phyloP scores from a whole-genome alignment of 2,113 vertebrate genomes.

The Proteles cristata region DNA sequence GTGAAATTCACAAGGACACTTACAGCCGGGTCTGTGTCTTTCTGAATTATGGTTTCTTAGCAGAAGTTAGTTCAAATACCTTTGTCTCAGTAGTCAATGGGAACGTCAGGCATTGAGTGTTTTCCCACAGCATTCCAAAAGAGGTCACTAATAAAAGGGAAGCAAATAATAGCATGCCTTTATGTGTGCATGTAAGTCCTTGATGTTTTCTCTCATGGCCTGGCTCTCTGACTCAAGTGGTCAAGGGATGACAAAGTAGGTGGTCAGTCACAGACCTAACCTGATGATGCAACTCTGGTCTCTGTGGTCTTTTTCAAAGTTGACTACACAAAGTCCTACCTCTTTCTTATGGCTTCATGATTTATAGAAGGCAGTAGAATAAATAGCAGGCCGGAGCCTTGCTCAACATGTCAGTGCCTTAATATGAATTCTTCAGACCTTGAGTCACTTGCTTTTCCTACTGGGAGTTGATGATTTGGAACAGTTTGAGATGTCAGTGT shows the following conservation, averaged over 20 bases:
- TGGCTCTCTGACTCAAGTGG: conserved; percentile 62
- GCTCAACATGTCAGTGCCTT: conserved; percentile 54
- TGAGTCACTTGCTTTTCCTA: conserved; percentile 65
- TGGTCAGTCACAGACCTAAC: conserved; percentile 65
- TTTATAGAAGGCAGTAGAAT: conserved; percentile 72
- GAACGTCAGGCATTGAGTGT: conserved; percentile 82
- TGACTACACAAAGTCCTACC: conserved; percentile 12
- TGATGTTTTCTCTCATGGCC: conserved; percentile 43
- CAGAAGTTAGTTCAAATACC: conserved; percentile 35
- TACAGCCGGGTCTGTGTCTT: not conserved
- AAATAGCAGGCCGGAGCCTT: conserved; percentile 75
- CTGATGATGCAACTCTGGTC: conserved; percentile 47
- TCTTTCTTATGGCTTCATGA: conserved; percentile 52
- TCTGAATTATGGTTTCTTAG: conserved; percentile 42
- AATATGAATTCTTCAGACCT: conserved; percentile 52
- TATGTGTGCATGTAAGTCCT: conserved; percentile 2
- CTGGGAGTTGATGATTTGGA: conserved; percentile 46
- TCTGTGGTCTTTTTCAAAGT: conserved; percentile 66
- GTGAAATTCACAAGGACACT: not conserved
- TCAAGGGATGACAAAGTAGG: conserved; percentile 39
- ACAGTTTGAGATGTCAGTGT: conserved; percentile 34
- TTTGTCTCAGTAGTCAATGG: conserved; percentile 79
- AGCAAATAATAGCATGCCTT: conserved; percentile 68
- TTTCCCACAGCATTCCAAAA: conserved; percentile 85
- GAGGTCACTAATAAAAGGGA: conserved; percentile 82